Evolutionary conservation across 2,113 vertebrate genomes (phyloP).

Genomic region (Caretta caretta): DNA sequence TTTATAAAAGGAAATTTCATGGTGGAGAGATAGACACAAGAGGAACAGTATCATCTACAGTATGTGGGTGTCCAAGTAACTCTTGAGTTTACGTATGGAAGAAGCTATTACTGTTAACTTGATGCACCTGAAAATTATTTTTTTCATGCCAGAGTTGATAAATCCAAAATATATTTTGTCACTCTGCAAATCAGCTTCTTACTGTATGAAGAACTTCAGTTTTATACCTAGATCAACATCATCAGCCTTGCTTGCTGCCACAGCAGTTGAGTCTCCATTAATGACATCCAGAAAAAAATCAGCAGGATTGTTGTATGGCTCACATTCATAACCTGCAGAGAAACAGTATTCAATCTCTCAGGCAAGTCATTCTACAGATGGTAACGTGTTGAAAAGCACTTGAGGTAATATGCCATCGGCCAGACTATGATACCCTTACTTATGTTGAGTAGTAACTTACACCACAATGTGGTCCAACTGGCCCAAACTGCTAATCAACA

Average conservation of each 20-base stretch:
- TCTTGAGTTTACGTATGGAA: accelerated
- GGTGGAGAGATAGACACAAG: background rate
- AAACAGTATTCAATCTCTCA: background rate
- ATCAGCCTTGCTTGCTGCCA: slow-evolving; percentile 50
- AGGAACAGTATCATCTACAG: too few species aligned
- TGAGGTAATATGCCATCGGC: background rate
- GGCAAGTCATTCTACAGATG: accelerated
- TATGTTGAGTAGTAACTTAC: accelerated
- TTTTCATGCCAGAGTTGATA: background rate
- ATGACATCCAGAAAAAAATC: slow-evolving; percentile 97
- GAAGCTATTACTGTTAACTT: accelerated
- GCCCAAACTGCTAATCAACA: background rate
- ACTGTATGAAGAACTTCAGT: background rate
- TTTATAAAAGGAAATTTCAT: background rate
- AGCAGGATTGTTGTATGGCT: slow-evolving; percentile 94
- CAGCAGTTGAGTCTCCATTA: slow-evolving; percentile 88
- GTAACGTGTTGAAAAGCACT: background rate
- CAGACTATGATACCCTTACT: accelerated
- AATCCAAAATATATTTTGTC: accelerated
- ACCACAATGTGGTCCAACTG: background rate
- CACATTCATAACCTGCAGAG: slow-evolving; percentile 87
- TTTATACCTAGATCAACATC: slow-evolving; percentile 75
- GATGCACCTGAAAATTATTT: background rate
- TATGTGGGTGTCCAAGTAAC: background rate
- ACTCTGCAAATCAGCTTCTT: background rate